Evolutionary conservation across 2,888 invertebrate genomes (phyloP).

Genomic region (Habroteleia sp.): DNA sequence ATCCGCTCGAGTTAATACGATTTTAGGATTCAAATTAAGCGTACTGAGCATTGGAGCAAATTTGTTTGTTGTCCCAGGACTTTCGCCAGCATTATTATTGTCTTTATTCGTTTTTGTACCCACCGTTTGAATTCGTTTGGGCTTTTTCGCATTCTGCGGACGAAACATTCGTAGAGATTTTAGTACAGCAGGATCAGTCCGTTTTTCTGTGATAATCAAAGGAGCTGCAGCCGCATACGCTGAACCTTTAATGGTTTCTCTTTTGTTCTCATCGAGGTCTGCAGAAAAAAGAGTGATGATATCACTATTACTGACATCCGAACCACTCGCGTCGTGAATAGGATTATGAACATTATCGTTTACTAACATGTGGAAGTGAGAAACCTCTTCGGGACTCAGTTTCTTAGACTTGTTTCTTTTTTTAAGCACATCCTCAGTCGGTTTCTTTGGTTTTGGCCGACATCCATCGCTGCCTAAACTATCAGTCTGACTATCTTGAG

Average conservation of each 20-base stretch:
- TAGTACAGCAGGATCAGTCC: conserved; percentile 82
- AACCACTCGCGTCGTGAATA: conserved; percentile 72
- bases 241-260: conserved; percentile 78
- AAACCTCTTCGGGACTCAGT: conserved; percentile 80
- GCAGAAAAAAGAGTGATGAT: conserved; percentile 78
- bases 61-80: conserved; percentile 67
- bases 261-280: conserved; percentile 78
- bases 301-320: conserved; percentile 77
- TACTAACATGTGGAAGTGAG: conserved; percentile 77
- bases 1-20: conserved; percentile 79
- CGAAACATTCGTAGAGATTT: conserved; percentile 83
- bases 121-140: conserved; percentile 68
- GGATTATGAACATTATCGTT: conserved; percentile 75
- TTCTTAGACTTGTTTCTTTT: conserved; percentile 79
- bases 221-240: conserved; percentile 77
- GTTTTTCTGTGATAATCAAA: conserved; percentile 77
- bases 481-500: conserved; percentile 81
- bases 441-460: conserved; percentile 71
- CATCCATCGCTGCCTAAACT: conserved; percentile 82
- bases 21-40: conserved; percentile 80
- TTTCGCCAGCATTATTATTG: conserved; percentile 67
- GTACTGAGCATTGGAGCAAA: conserved; percentile 79
- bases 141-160: conserved; percentile 77
- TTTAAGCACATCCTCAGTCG: conserved; percentile 67
- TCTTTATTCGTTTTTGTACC: conserved; percentile 69